These are phyloP conservation scores for Ganaspis sp. DNA, from an alignment of 1,140 invertebrate genomes.

Conservation along the genomic window DNA sequence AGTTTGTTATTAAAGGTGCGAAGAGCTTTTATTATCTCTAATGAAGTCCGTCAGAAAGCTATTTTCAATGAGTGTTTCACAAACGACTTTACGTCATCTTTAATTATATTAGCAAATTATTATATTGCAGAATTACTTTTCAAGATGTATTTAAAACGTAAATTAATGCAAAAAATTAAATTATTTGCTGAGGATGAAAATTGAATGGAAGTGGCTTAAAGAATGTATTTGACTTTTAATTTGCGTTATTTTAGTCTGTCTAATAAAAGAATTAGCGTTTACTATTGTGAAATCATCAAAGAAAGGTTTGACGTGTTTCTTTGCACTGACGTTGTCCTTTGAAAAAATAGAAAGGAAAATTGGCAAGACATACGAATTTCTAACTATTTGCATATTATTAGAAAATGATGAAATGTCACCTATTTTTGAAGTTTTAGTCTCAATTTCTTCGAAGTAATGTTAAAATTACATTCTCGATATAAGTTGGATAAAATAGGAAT, in stretches of 20 bases:
- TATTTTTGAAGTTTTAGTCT: neutral
- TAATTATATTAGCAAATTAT: too few relatives aligned
- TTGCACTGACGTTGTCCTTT: neutral
- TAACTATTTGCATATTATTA: neutral
- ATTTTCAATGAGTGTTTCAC: neutral
- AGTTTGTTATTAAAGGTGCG: neutral
- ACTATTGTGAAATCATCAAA: neutral
- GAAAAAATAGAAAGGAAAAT: slow-evolving; percentile 3
- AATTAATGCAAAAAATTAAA: too few relatives aligned
- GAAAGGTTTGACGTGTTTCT: neutral
- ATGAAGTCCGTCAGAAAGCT: neutral
- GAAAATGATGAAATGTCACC: neutral
- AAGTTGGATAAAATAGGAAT: too few relatives aligned
- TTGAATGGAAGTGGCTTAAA: too few relatives aligned
- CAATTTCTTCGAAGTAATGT: neutral
- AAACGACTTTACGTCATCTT: slow-evolving; percentile 1
- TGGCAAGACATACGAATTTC: neutral
- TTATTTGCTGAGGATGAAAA: too few relatives aligned
- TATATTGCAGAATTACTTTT: too few relatives aligned
- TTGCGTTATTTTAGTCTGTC: neutral
- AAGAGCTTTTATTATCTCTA: neutral
- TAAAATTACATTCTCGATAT: too few relatives aligned
- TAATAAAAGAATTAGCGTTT: neutral
- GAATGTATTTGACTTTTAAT: too few relatives aligned
- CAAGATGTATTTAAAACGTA: too few relatives aligned